These are phyloP conservation scores for Chloroceryle amazona DNA, from an alignment of 2,797 vertebrate species.

Conservation along the genomic window DNA sequence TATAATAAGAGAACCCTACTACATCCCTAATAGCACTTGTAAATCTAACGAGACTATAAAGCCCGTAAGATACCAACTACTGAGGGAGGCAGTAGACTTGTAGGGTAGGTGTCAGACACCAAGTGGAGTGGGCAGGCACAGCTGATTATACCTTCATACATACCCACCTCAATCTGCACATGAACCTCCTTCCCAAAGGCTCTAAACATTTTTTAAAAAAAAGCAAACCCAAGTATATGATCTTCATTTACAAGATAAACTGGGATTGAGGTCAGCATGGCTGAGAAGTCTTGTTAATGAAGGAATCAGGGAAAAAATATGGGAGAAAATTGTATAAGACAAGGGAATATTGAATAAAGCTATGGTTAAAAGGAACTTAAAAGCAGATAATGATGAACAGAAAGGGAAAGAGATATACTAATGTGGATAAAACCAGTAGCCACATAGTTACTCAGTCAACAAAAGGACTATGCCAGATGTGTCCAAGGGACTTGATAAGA, in stretches of 20 bases:
- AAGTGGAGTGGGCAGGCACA: not conserved
- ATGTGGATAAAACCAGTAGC: not conserved
- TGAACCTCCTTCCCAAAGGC: not conserved
- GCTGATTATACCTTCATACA: not conserved
- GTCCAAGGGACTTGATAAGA: not conserved
- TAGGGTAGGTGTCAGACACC: not conserved
- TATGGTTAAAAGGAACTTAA: not conserved
- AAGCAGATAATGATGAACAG: not conserved
- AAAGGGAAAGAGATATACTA: not conserved
- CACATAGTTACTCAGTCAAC: not conserved
- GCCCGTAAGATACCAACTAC: not conserved
- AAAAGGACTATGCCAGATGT: not conserved
- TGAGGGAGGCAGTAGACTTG: not conserved
- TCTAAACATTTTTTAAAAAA: not conserved
- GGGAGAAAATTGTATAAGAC: not conserved
- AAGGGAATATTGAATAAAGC: not conserved
- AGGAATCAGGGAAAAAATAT: not conserved
- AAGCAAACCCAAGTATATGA: not conserved
- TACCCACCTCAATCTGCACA: not conserved
- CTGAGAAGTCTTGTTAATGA: not conserved
- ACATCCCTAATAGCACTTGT: not conserved
- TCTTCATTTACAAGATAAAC: not conserved
- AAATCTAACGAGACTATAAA: not conserved
- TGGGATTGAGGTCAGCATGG: not conserved
- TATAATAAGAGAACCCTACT: not conserved